Evolutionary conservation across 2,797 vertebrate genomes (phyloP), one percentile per base, ranked within the genome.

Genomic region (Ispidina picta): DNA sequence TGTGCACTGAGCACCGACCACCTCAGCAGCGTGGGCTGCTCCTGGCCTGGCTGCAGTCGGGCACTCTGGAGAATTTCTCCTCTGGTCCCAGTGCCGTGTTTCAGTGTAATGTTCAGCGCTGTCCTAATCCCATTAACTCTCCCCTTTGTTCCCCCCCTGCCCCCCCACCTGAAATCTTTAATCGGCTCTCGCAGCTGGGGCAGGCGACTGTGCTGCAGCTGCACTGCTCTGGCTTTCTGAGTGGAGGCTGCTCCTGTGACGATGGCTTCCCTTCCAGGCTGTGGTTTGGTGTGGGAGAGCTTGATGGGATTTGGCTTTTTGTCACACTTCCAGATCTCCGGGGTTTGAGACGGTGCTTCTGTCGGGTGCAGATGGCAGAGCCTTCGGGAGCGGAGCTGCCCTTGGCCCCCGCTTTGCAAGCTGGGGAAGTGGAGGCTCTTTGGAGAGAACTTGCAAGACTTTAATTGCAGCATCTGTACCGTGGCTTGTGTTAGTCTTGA

Each of bases 221-320:
- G 80, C 48, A 3, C 4, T 8, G 70, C 86, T 26, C 15, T 25
- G 63, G 63, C 43, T 52, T 43, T 23, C 64, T 58, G 49, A 4
- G 62, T 20, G 5, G 49, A 48, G 73, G 63, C 83, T 63, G 48
- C 23, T 72, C 83, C 80, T 44, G 80, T 5, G 65, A 28, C 5
- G 6, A 19, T 28, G 52, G 43, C 21, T 85, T 83, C 51, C 63
- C 66, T 78, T 75, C 80, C 1, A 48, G 70, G 39, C 89, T 86
- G 85, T 49, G 89, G 43, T 81, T 87, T 91, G 89, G 66, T 69
- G 89, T 83, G 91, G 85, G 89, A 95, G 84, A 60, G 1, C 37
- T 92, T 59, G 73, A 28, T 78, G 80, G 88, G 74, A 48, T 91
- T 85, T 76, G 93, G 88, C 85, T 95, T 75, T 75, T 72, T 78